A percentile compares a stretch with the other conserved stretches of the same genome.
Evolutionary conservation across 2,113 vertebrate species (phyloP).

Genomic region (Balaenoptera acutorostrata): DNA sequence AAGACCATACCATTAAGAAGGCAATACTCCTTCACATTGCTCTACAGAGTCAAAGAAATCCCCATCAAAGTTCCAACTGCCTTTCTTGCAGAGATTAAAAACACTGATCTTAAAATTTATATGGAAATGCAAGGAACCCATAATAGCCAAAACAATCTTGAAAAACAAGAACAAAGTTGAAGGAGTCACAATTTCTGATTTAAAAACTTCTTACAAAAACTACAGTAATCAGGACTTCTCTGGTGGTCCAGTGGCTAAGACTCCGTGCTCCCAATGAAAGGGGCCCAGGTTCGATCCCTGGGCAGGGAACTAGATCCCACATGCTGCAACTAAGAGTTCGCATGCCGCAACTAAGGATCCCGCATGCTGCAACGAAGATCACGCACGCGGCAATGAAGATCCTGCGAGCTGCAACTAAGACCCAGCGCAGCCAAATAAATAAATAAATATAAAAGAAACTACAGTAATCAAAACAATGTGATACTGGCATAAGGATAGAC

Average conservation of each 20-base stretch:
- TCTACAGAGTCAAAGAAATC: not conserved
- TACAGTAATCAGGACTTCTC: not conserved
- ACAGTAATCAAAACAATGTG: not conserved
- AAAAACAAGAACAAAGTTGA: not conserved
- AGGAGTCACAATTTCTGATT: not conserved
- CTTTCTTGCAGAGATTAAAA: conserved; percentile 11
- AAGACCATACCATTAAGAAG: not conserved
- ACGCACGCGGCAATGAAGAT: no score
- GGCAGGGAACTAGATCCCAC: no score
- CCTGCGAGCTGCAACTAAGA: no score
- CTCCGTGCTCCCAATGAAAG: no score
- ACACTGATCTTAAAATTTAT: not conserved
- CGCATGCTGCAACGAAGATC: no score
- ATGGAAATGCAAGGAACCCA: not conserved
- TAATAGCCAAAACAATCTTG: not conserved
- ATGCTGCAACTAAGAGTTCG: no score
- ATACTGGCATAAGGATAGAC: not conserved
- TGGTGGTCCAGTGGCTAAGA: no score
- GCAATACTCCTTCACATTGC: not conserved
- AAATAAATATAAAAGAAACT: not conserved
- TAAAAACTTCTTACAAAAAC: not conserved
- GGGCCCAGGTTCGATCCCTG: no score
- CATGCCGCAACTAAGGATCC: no score
- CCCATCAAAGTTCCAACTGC: not conserved
- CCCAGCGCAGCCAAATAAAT: no score